Percentiles rank a stretch among this genome's conserved stretches.
These are phyloP conservation scores for Microcebus jonahi DNA, from an alignment of 2,113 vertebrate genomes.

Conservation along the genomic window DNA sequence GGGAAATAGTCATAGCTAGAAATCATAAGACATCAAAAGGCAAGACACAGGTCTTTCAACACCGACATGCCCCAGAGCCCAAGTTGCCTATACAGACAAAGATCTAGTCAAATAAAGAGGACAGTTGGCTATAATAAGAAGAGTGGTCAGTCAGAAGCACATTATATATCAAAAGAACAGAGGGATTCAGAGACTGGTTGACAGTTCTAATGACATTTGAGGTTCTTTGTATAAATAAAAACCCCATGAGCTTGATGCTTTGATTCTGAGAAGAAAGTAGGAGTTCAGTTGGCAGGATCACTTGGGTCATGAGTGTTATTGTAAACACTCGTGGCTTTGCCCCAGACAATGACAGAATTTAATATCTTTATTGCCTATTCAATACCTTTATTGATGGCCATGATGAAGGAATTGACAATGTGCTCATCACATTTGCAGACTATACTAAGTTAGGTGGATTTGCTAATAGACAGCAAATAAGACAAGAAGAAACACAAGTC, in stretches of 20 bases:
- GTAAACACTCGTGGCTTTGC: slow-evolving; percentile 48
- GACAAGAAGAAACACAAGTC: not conserved
- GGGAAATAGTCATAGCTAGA: not conserved
- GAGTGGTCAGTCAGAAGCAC: not conserved
- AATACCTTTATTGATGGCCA: slow-evolving; percentile 60
- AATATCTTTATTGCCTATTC: slow-evolving; percentile 68
- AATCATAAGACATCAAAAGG: not conserved
- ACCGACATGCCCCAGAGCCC: not conserved
- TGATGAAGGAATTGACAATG: slow-evolving; percentile 63
- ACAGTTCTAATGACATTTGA: not conserved
- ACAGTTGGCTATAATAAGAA: not conserved
- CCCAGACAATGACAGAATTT: slow-evolving; percentile 32
- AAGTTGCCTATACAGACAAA: not conserved
- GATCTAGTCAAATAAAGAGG: not conserved
- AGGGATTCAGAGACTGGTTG: not conserved
- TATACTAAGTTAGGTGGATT: slow-evolving; percentile 42
- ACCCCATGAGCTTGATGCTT: not conserved
- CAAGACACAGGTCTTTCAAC: not conserved
- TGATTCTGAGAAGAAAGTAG: not conserved
- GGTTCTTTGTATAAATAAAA: slow-evolving; percentile 27
- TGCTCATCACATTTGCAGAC: slow-evolving; percentile 41
- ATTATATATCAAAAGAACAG: not conserved
- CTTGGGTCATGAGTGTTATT: slow-evolving; percentile 53
- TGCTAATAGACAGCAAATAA: not conserved
- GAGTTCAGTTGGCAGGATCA: slow-evolving; percentile 19